phyloP scores from a whole-genome alignment of 2,797 vertebrate species.

The Notoglanidium macrostoma region DNA sequence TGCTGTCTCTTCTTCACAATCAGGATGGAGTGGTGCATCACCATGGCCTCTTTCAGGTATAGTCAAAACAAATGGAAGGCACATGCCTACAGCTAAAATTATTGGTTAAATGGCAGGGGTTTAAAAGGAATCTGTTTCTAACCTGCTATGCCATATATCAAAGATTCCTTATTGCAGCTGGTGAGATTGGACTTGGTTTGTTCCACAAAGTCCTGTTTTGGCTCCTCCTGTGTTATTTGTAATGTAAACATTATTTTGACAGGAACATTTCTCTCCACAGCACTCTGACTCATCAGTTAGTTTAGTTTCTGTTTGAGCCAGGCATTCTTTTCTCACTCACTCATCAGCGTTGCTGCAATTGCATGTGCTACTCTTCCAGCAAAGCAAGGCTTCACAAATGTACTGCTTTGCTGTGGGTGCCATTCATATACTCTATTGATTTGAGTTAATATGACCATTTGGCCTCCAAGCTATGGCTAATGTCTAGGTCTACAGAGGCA shows the following conservation, averaged over 20 bases:
- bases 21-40: slow-evolving; percentile 99
- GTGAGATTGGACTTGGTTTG: slow-evolving; percentile 7
- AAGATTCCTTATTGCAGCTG: slow-evolving; percentile 4
- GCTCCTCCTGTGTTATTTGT: slow-evolving; percentile 6
- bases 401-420: slow-evolving; percentile 62
- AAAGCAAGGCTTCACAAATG: slow-evolving; percentile 64
- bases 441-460: slow-evolving; percentile 64
- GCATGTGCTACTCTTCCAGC: slow-evolving; percentile 60
- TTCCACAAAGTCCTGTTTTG: slow-evolving; percentile 9
- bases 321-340: slow-evolving; percentile 54
- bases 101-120: neutral
- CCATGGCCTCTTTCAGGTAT: slow-evolving; percentile 97
- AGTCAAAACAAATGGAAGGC: neutral
- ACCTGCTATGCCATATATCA: neutral
- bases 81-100: neutral
- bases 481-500: slow-evolving; percentile 53
- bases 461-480: slow-evolving; percentile 62
- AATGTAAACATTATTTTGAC: slow-evolving; percentile 31
- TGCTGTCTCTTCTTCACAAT: slow-evolving; percentile 95
- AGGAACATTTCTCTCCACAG: slow-evolving; percentile 53
- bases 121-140: neutral
- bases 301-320: slow-evolving; percentile 64
- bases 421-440: too few species aligned
- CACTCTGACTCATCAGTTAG: slow-evolving; percentile 56
- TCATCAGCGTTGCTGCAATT: slow-evolving; percentile 33